These are phyloP conservation scores for Homalodisca vitripennis DNA, from an alignment of 1,140 invertebrate species.

Conservation along the genomic window DNA sequence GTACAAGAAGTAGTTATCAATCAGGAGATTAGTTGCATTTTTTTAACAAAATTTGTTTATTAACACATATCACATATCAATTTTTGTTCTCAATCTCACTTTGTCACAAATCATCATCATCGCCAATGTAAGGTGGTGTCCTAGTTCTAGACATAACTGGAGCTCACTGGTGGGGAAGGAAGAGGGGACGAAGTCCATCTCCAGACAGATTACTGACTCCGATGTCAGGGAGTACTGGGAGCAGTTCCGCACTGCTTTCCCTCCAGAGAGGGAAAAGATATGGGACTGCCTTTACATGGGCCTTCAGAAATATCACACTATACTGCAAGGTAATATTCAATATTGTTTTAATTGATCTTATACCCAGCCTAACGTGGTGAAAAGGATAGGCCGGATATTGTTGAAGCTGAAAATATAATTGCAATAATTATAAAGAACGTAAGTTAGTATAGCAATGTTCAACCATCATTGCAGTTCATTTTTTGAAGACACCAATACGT, in stretches of 20 bases:
- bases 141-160: no score
- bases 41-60: no score
- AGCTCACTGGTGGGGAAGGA: no score
- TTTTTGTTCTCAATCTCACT: no score
- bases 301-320: conserved; percentile 55
- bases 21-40: no score
- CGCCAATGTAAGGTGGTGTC: no score
- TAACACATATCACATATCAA: no score
- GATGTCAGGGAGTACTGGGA: conserved; percentile 56
- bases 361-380: conserved; percentile 41
- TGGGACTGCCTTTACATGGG: conserved; percentile 56
- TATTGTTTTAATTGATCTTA: neutral
- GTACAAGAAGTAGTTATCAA: no score
- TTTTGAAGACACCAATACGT: no score
- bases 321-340: conserved; percentile 50
- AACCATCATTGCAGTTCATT: no score
- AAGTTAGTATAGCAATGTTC: no score
- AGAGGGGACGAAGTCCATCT: neutral
- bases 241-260: conserved; percentile 50
- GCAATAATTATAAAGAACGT: neutral
- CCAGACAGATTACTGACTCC: conserved; percentile 36
- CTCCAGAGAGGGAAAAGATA: conserved; percentile 49
- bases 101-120: no score
- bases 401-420: neutral
- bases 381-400: neutral